A percentile compares a stretch with the other conserved stretches of the same genome.
These are phyloP conservation scores for Piaya cayana DNA, from an alignment of 2,113 vertebrate genomes.

Conservation along the genomic window DNA sequence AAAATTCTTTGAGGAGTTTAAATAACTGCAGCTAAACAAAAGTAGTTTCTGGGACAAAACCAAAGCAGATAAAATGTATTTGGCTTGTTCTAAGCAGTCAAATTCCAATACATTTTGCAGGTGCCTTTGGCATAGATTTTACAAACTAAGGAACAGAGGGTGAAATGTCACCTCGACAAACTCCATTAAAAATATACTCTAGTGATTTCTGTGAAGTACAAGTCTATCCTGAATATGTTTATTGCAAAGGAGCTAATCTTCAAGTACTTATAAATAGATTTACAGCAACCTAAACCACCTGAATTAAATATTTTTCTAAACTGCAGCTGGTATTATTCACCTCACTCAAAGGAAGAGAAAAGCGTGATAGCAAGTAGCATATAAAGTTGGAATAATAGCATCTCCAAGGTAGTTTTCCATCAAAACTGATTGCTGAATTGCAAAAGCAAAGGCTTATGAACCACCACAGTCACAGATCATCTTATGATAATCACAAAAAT, in stretches of 20 bases:
- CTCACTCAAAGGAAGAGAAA: background rate
- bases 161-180: background rate
- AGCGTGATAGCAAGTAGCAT: background rate
- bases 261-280: background rate
- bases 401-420: slow-evolving; percentile 1
- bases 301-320: background rate
- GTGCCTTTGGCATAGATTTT: background rate
- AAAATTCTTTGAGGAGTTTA: background rate
- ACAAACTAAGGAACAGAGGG: background rate
- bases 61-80: background rate
- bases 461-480: background rate
- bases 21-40: background rate
- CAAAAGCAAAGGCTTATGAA: slow-evolving; percentile 8
- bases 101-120: background rate
- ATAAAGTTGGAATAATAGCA: slow-evolving; percentile 8
- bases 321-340: background rate
- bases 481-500: background rate
- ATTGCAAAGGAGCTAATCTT: background rate
- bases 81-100: background rate
- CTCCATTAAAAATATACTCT: background rate
- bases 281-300: background rate
- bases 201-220: background rate
- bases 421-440: slow-evolving; percentile 11
- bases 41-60: background rate
- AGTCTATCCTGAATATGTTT: background rate